These are phyloP conservation scores for Lampropteryx suffumata DNA, from an alignment of 2,888 invertebrate species.

Conservation along the genomic window DNA sequence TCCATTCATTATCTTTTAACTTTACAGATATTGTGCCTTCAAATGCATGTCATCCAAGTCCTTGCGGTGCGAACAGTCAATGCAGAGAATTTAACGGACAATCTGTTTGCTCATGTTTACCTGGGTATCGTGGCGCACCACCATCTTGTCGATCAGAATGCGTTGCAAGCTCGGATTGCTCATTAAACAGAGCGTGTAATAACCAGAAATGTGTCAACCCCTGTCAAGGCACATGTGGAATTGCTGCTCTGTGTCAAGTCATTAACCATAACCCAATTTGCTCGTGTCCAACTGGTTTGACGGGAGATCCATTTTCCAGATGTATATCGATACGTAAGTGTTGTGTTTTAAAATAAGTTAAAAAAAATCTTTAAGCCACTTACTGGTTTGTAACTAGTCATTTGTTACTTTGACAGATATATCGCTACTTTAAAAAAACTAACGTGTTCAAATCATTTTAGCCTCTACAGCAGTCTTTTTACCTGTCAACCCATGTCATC, in stretches of 20 bases:
- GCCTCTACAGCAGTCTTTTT: slow-evolving; percentile 55
- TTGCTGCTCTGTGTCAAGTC: slow-evolving; percentile 88
- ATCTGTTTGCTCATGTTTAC: slow-evolving; percentile 86
- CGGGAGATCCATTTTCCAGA: slow-evolving; percentile 87
- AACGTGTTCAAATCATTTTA: slow-evolving; percentile 35
- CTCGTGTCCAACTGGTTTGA: slow-evolving; percentile 84
- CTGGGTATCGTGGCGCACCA: slow-evolving; percentile 85
- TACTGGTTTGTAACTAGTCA: background rate
- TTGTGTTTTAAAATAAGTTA: too few relatives aligned
- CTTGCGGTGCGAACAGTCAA: slow-evolving; percentile 85
- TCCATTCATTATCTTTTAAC: background rate
- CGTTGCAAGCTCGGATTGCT: slow-evolving; percentile 87
- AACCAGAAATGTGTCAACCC: slow-evolving; percentile 89
- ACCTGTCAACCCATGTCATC: slow-evolving; percentile 85
- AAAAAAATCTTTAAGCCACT: background rate
- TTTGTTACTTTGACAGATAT: background rate
- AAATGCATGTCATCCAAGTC: slow-evolving; percentile 85
- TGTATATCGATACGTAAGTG: slow-evolving; percentile 80
- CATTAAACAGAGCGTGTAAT: slow-evolving; percentile 86
- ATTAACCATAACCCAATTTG: slow-evolving; percentile 90
- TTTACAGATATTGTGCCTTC: slow-evolving; percentile 60
- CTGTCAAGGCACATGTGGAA: slow-evolving; percentile 91
- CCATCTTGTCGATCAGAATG: slow-evolving; percentile 89
- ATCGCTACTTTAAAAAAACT: background rate
- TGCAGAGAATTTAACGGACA: slow-evolving; percentile 84